phyloP scores from a whole-genome alignment of 2,888 invertebrate genomes.

The Tipula vernalis region DNA sequence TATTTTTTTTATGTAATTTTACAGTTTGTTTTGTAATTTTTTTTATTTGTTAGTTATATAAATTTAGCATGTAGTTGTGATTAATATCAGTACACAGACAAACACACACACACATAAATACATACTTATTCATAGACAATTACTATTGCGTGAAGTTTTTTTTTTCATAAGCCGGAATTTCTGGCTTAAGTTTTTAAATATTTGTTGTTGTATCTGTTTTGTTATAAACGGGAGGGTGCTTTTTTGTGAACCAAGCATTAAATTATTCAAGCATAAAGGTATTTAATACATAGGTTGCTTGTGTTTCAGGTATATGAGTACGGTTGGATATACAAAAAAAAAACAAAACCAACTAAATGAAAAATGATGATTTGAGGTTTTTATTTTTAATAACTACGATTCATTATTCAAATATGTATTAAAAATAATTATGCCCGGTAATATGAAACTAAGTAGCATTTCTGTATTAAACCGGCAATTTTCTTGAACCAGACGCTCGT shows the following conservation, averaged over 20 bases:
- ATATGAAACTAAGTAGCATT: neutral
- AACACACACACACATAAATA: neutral
- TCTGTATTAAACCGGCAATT: neutral
- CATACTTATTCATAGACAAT: neutral
- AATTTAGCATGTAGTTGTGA: neutral
- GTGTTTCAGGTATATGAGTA: neutral
- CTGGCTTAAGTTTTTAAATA: neutral
- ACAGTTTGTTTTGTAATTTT: neutral
- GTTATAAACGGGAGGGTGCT: neutral
- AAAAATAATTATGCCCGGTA: neutral
- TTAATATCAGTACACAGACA: neutral
- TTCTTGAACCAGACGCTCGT: neutral
- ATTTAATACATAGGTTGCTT: neutral
- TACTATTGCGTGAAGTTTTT: neutral
- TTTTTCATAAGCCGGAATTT: neutral
- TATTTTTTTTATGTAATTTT: slow-evolving; percentile 1
- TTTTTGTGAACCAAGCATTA: neutral
- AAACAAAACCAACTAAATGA: neutral
- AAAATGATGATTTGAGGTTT: neutral
- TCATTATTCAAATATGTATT: neutral
- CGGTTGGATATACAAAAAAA: neutral
- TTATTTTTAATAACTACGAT: neutral
- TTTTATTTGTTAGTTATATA: neutral
- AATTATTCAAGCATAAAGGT: neutral
- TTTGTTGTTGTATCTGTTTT: neutral